Conservation (phyloP, 2,888 invertebrate genomes). For the Sphaeridia pumilis region DNA sequence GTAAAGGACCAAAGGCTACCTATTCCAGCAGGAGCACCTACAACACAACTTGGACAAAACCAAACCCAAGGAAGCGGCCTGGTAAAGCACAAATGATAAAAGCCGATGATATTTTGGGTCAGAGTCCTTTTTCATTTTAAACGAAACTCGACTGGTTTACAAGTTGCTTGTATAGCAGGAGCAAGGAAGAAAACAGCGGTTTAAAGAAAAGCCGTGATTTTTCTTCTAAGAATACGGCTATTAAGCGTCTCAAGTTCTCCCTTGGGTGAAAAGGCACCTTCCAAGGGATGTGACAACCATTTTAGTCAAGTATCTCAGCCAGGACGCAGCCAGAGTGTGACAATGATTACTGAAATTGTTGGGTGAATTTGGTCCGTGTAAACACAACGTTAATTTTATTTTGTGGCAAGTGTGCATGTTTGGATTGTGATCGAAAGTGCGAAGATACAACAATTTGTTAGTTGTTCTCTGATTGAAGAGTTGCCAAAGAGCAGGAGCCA, state of each 20-base stretch:
- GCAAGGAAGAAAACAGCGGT: background rate
- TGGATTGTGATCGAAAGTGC: background rate
- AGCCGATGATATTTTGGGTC: background rate
- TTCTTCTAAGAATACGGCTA: too few species aligned
- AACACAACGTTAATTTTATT: background rate
- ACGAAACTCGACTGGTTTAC: background rate
- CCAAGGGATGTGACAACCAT: background rate
- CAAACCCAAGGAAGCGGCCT: too few species aligned
- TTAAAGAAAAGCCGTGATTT: background rate
- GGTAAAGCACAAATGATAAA: too few species aligned
- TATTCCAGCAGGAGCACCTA: too few species aligned
- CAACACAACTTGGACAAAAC: too few species aligned
- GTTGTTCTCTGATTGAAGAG: background rate
- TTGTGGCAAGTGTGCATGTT: background rate
- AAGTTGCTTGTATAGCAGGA: background rate
- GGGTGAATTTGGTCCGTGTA: background rate
- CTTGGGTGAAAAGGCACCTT: background rate
- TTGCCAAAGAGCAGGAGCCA: constrained; percentile 6
- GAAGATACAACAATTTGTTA: background rate
- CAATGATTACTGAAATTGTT: too few species aligned
- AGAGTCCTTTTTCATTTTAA: background rate
- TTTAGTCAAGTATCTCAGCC: background rate
- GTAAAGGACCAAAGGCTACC: too few species aligned
- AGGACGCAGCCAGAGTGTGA: too few species aligned
- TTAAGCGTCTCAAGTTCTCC: too few species aligned